phyloP scores from a whole-genome alignment of 2,113 vertebrate genomes.

The Ammospiza caudacuta region DNA sequence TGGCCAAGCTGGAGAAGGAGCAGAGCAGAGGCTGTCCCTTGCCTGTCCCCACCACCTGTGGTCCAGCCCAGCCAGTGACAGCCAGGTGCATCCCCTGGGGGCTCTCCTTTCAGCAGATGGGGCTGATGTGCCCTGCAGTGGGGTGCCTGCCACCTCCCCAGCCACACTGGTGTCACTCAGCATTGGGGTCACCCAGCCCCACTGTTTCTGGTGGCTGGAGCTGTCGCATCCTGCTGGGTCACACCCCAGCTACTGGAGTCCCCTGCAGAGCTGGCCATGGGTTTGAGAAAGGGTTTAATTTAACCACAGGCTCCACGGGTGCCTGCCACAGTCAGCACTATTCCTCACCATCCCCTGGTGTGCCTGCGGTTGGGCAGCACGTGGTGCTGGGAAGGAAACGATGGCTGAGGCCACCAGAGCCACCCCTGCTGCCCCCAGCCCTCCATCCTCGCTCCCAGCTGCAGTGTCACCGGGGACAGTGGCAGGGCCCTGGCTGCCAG shows the following conservation, averaged over 20 bases:
- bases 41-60: neutral
- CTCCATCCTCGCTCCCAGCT: neutral
- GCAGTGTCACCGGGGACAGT: neutral
- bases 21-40: neutral
- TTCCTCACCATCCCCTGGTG: neutral
- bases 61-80: neutral
- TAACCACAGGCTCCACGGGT: accelerated
- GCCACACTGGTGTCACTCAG: neutral
- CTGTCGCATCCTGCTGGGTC: neutral
- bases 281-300: neutral
- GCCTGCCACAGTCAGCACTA: neutral
- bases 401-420: neutral
- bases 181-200: neutral
- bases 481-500: neutral
- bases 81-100: neutral
- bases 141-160: too few relatives aligned
- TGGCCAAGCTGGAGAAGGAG: neutral
- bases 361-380: neutral
- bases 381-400: accelerated
- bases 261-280: neutral
- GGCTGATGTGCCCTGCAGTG: neutral
- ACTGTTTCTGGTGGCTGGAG: neutral
- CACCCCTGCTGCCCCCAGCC: neutral
- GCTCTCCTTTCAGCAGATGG: neutral
- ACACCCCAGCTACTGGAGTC: accelerated